Base-by-base conservation (phyloP, 2,797 vertebrate species). In the Falco cherrug region DNA sequence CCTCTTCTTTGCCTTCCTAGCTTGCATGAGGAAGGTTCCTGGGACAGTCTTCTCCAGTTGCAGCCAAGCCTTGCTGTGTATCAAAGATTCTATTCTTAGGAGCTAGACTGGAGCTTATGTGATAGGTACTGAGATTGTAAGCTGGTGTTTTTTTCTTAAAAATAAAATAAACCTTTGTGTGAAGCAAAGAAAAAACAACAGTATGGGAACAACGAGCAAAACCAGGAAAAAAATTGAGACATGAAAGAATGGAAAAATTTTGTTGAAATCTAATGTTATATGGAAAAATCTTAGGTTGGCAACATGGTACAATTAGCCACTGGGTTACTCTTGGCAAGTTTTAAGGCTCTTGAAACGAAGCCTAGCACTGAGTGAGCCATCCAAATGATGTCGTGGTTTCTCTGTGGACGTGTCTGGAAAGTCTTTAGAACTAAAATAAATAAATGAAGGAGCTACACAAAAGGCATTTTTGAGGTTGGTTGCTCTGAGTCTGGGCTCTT, bases 171-270 rank as follows among this genome's bases (percentile, higher is more conserved):
- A 74, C 35, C 29, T 84, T 70, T 77, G 43, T 64, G 56, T 37
- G 64, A 75, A 89, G 92, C 76, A 76, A 86, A 89, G 43, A 5
- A n/a, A 77, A 82, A 14, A 45, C 41, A 43, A 43, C 4, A 22
- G 22, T 35, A 57, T 6, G 69, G 78, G 83, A 73, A 93, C 71
- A 95, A 85, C 13, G 70, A 94, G 73, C 39, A 56, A 87, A 96
- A 84, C 37, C 25, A 9, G 75, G 24, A 31, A 76, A 61, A 24
- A 60, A 54, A 47, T 31, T 12, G 45, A 76, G 64, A 91, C 64
- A 37, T 95, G 90, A 89, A 96, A 95, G 94, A 96, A 95, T 93
- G 94, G 96, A 96, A 97, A 95, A 74, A 56, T 9, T 82, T 93
- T 71, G 68, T 90, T 67, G 60, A 93, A 96, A 87, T 80, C 50